Evolutionary conservation across 2,113 vertebrate species (phyloP).

Genomic region (Pungitius pungitius): DNA sequence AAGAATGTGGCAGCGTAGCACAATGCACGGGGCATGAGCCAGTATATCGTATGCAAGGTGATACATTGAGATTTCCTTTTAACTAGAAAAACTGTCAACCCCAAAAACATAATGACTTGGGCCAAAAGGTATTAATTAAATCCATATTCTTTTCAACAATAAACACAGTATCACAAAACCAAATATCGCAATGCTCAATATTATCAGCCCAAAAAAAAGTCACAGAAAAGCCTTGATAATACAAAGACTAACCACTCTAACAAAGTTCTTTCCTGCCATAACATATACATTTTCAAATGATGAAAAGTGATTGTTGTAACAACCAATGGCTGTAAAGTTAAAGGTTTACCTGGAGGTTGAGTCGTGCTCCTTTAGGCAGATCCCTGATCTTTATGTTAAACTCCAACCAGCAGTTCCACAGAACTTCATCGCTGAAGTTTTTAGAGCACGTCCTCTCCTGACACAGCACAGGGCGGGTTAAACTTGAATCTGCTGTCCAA

Average conservation of each 20-base stretch:
- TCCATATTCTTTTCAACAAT: neutral
- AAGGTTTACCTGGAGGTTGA: conserved; percentile 86
- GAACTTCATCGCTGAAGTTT: conserved; percentile 92
- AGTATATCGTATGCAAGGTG: neutral
- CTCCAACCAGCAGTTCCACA: conserved; percentile 97
- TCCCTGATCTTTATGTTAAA: conserved; percentile 96
- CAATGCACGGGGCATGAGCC: no score
- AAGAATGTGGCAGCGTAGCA: neutral
- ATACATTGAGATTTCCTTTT: neutral
- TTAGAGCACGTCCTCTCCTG: conserved; percentile 88
- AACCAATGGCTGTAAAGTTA: neutral
- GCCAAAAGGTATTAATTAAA: neutral
- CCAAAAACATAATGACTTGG: neutral
- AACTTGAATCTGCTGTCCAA: neutral
- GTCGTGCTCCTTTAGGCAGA: conserved; percentile 91
- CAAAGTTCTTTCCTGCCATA: neutral
- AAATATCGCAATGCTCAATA: neutral
- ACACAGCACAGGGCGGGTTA: neutral
- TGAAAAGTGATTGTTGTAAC: neutral
- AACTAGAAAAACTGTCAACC: neutral
- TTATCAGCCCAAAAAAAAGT: neutral
- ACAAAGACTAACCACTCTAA: neutral
- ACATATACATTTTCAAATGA: neutral
- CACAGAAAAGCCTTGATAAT: neutral
- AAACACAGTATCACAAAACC: neutral